Evolutionary conservation across 1,140 invertebrate genomes (phyloP).

Genomic region (Listronotus oregonensis): DNA sequence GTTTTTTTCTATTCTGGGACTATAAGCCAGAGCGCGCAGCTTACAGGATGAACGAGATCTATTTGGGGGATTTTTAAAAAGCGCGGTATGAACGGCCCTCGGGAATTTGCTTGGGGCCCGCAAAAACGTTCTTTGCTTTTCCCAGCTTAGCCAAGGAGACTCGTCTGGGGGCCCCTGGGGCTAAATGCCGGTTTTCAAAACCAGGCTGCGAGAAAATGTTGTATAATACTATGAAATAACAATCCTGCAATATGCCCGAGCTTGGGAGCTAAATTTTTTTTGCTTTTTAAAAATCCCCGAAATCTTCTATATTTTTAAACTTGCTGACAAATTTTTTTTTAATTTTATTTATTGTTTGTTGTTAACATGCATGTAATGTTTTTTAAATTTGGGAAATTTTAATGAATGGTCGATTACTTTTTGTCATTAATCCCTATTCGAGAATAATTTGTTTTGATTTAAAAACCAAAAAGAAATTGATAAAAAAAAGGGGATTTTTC

Average conservation of each 20-base stretch:
- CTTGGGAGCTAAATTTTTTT: constrained; percentile 26
- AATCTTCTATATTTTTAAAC: constrained; percentile 8
- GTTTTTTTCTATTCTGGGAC: constrained; percentile 33
- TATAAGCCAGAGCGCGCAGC: constrained; percentile 15
- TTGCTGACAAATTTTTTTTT: not conserved
- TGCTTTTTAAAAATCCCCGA: constrained; percentile 24
- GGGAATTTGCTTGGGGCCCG: constrained; percentile 31
- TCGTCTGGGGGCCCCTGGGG: constrained; percentile 52
- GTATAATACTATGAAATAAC: constrained; percentile 54
- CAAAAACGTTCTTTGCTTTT: constrained; percentile 48
- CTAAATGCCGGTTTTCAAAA: constrained; percentile 51
- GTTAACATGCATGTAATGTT: not conserved
- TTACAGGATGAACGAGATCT: constrained; percentile 35
- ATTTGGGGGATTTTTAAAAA: constrained; percentile 36
- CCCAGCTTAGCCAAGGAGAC: constrained; percentile 52
- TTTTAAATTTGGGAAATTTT: no score
- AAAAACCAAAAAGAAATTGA: no score
- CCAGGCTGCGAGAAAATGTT: constrained; percentile 43
- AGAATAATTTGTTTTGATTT: no score
- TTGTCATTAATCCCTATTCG: no score
- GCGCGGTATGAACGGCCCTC: constrained; percentile 21
- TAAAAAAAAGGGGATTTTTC: no score
- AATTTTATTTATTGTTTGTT: not conserved
- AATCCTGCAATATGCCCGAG: constrained; percentile 37
- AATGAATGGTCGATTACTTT: no score